Conservation (phyloP, 2,888 invertebrate genomes). For the Oegoconia quadripuncta region DNA sequence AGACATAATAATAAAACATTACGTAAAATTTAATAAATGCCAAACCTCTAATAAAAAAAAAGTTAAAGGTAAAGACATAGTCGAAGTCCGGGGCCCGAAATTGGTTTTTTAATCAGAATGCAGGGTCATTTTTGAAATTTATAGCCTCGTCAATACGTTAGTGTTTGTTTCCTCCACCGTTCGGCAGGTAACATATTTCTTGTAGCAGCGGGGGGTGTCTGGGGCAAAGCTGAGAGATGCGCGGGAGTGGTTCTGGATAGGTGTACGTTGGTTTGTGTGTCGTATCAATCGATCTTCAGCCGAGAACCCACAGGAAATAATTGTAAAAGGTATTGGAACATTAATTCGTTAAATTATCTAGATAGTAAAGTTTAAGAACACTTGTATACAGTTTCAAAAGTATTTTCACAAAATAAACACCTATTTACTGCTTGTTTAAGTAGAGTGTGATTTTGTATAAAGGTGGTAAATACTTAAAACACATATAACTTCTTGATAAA, state of each 20-base stretch:
- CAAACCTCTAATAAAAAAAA: constrained; percentile 23
- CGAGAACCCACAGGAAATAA: too few relatives aligned
- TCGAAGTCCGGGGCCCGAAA: constrained; percentile 44
- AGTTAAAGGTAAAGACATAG: constrained; percentile 32
- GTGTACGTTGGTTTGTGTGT: constrained; percentile 17
- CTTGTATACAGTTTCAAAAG: too few relatives aligned
- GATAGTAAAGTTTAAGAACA: too few relatives aligned
- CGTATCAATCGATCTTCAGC: background rate
- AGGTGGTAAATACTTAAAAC: too few relatives aligned
- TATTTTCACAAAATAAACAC: too few relatives aligned
- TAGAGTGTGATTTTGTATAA: too few relatives aligned
- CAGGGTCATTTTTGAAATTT: constrained; percentile 61
- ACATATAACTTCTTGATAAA: too few relatives aligned
- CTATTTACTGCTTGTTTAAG: too few relatives aligned
- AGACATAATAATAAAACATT: constrained; percentile 13
- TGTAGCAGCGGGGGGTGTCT: constrained; percentile 64
- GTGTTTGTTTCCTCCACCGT: constrained; percentile 64
- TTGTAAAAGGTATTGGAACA: too few relatives aligned
- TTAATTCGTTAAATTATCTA: too few relatives aligned
- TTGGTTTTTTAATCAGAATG: constrained; percentile 67
- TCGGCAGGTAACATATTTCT: constrained; percentile 67
- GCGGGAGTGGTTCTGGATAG: constrained; percentile 34
- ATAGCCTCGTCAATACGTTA: constrained; percentile 60
- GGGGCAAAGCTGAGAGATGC: constrained; percentile 44
- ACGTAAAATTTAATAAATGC: constrained; percentile 16